Conservation (phyloP, 2,888 invertebrate species). For the Elmis aenea region DNA sequence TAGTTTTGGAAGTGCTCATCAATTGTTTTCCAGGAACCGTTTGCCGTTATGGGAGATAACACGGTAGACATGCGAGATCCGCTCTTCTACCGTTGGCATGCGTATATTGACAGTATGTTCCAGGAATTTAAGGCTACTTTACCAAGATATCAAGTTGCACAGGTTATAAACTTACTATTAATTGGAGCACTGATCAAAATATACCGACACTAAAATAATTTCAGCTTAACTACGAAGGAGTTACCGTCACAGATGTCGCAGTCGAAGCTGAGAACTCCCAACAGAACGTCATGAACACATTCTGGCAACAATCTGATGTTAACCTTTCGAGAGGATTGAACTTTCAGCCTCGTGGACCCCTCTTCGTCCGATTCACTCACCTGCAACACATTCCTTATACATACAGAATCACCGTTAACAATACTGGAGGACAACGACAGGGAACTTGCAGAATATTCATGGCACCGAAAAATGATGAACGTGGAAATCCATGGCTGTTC, state of each 20-base stretch:
- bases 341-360: constrained; percentile 66
- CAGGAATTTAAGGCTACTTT: constrained; percentile 65
- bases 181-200: no score
- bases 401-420: constrained; percentile 59
- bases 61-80: constrained; percentile 82
- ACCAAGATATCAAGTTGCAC: constrained; percentile 54
- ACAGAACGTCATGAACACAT: constrained; percentile 57
- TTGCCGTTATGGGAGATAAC: constrained; percentile 75
- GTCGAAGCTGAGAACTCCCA: constrained; percentile 49
- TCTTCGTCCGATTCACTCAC: constrained; percentile 67
- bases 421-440: constrained; percentile 47
- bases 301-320: constrained; percentile 71
- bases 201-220: constrained; percentile 14
- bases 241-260: constrained; percentile 54
- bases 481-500: constrained; percentile 58
- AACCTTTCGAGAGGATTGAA: constrained; percentile 72
- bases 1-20: background rate
- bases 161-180: constrained; percentile 43
- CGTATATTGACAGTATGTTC: constrained; percentile 71
- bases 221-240: constrained; percentile 57
- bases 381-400: constrained; percentile 65
- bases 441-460: constrained; percentile 65
- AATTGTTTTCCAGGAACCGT: constrained; percentile 56
- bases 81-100: constrained; percentile 77
- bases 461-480: constrained; percentile 58